Conservation (phyloP, 2,888 invertebrate species). For the Dione vanillae region DNA sequence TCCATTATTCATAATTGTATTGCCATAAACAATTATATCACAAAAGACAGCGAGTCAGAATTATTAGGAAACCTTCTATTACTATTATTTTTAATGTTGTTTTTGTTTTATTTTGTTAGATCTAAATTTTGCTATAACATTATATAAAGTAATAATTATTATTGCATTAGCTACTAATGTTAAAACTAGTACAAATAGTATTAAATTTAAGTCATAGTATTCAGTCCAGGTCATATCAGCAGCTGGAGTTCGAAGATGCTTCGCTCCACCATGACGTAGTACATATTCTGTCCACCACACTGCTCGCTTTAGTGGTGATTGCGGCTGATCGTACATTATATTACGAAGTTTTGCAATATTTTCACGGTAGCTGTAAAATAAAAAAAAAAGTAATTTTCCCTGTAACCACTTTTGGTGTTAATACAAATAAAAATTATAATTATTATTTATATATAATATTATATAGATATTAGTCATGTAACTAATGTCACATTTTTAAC, state of each 20-base stretch:
- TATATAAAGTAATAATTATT: slow-evolving; percentile 18
- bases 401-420: too few relatives aligned
- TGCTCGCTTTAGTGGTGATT: slow-evolving; percentile 63
- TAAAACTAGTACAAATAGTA: slow-evolving; percentile 37
- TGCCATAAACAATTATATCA: too few relatives aligned
- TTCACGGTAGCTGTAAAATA: slow-evolving; percentile 36
- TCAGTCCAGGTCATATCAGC: slow-evolving; percentile 54
- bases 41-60: too few relatives aligned
- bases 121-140: background rate
- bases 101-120: background rate
- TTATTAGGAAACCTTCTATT: too few relatives aligned
- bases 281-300: slow-evolving; percentile 77
- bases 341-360: slow-evolving; percentile 53
- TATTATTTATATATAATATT: background rate
- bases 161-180: background rate
- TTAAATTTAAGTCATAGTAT: slow-evolving; percentile 50
- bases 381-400: background rate
- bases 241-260: slow-evolving; percentile 51
- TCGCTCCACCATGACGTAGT: slow-evolving; percentile 63
- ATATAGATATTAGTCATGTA: too few relatives aligned
- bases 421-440: too few relatives aligned
- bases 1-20: too few relatives aligned
- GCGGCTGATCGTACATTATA: slow-evolving; percentile 65
- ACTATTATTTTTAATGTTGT: background rate
- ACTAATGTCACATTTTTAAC: too few relatives aligned